phyloP scores from a whole-genome alignment of 2,113 vertebrate genomes.

The Prunella himalayana region DNA sequence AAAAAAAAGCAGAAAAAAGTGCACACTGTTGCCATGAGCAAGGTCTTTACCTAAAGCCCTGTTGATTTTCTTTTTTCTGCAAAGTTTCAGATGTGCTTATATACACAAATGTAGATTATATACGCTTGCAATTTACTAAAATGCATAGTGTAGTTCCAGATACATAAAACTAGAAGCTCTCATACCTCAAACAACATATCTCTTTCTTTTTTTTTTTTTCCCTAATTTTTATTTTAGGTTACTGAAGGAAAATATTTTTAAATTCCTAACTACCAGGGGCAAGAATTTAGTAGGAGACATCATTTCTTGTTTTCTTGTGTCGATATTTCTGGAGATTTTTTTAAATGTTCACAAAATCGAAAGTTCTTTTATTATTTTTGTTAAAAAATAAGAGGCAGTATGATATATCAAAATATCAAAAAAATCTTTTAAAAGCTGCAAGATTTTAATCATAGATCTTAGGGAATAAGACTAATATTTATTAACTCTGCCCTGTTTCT shows the following conservation, averaged over 20 bases:
- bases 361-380: not conserved
- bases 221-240: not conserved
- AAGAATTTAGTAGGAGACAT: not conserved
- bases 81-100: not conserved
- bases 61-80: not conserved
- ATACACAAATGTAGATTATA: not conserved
- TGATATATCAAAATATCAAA: not conserved
- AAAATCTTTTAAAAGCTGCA: not conserved
- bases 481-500: not conserved
- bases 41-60: not conserved
- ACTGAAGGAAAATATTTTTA: not conserved
- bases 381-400: not conserved
- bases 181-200: not conserved
- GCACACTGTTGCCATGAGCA: not conserved
- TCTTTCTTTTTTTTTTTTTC: accelerated
- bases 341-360: not conserved
- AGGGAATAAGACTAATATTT: not conserved
- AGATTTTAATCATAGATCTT: not conserved
- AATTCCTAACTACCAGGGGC: not conserved
- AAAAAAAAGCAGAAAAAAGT: not conserved
- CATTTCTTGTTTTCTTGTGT: not conserved
- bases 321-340: not conserved
- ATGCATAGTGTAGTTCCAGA: not conserved
- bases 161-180: not conserved
- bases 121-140: not conserved